Conservation (phyloP, 2,888 invertebrate species). For the Tenthredo livida region DNA sequence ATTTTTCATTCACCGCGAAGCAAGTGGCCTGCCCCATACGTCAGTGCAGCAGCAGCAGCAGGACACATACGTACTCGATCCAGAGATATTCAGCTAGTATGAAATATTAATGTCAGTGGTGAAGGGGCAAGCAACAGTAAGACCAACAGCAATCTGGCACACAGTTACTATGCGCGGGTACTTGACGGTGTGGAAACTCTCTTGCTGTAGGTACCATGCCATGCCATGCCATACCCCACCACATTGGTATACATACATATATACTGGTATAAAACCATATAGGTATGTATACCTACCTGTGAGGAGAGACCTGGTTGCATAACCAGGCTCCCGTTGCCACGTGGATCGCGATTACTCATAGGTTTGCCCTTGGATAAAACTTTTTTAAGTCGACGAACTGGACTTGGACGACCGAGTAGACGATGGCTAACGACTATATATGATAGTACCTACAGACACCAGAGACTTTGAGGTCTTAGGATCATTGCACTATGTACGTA, state of each 20-base stretch:
- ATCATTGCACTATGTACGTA: conserved; percentile 19
- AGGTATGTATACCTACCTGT: background rate
- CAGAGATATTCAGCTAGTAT: background rate
- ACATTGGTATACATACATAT: background rate
- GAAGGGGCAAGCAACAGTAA: conserved; percentile 23
- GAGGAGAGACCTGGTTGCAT: conserved; percentile 31
- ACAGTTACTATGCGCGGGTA: conserved; percentile 37
- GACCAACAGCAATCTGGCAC: conserved; percentile 15
- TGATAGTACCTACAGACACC: background rate
- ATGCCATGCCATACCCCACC: no score
- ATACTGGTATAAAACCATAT: background rate
- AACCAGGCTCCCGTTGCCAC: conserved; percentile 54
- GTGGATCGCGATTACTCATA: conserved; percentile 58
- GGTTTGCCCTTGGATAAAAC: conserved; percentile 45
- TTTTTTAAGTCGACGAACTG: conserved; percentile 52
- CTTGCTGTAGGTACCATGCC: background rate
- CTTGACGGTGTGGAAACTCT: conserved; percentile 36
- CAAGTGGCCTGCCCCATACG: background rate
- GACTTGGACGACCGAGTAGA: conserved; percentile 12
- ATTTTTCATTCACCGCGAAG: background rate
- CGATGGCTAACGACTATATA: background rate
- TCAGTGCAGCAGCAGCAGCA: no score
- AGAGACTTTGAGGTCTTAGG: background rate
- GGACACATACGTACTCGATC: background rate
- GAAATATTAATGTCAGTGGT: conserved; percentile 47